Conservation (phyloP, 2,797 vertebrate genomes). For the Trematomus bernacchii region DNA sequence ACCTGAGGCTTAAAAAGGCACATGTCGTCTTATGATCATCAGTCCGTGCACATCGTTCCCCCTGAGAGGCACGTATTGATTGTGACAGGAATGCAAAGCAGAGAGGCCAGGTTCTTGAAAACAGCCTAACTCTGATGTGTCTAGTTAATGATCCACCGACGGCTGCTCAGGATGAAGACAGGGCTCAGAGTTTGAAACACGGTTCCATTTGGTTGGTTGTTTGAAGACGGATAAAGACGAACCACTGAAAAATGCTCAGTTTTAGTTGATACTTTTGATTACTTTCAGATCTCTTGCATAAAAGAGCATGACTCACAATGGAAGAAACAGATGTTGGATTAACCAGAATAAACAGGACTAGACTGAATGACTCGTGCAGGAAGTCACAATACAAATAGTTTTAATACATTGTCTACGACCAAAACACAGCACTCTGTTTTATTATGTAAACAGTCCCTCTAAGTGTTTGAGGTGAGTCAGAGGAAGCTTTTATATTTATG, state of each 20-base stretch:
- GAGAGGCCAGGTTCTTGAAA: conserved; percentile 62
- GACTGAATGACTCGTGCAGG: conserved; percentile 16
- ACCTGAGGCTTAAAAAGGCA: conserved; percentile 57
- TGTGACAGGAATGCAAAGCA: conserved; percentile 87
- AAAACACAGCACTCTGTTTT: neutral
- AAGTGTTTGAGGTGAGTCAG: conserved; percentile 42
- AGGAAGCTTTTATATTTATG: conserved; percentile 55
- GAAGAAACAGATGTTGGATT: conserved; percentile 14
- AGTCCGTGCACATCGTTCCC: conserved; percentile 74
- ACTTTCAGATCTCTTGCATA: neutral
- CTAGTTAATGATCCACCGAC: conserved; percentile 81
- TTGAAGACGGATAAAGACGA: conserved; percentile 16
- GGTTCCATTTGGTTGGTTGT: conserved; percentile 24
- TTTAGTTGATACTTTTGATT: conserved; percentile 13
- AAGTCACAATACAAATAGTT: conserved; percentile 35
- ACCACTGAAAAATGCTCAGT: neutral
- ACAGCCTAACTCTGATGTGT: conserved; percentile 54
- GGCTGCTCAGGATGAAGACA: conserved; percentile 45
- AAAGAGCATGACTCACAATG: conserved; percentile 19
- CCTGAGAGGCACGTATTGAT: conserved; percentile 77
- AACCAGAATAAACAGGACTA: conserved; percentile 36
- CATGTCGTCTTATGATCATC: conserved; percentile 58
- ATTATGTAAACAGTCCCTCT: conserved; percentile 37
- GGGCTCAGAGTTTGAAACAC: conserved; percentile 13
- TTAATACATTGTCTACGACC: neutral